Percentiles rank a stretch among this genome's conserved stretches.
Conservation (phyloP, 2,888 invertebrate genomes). For the Idaea dimidiata region DNA sequence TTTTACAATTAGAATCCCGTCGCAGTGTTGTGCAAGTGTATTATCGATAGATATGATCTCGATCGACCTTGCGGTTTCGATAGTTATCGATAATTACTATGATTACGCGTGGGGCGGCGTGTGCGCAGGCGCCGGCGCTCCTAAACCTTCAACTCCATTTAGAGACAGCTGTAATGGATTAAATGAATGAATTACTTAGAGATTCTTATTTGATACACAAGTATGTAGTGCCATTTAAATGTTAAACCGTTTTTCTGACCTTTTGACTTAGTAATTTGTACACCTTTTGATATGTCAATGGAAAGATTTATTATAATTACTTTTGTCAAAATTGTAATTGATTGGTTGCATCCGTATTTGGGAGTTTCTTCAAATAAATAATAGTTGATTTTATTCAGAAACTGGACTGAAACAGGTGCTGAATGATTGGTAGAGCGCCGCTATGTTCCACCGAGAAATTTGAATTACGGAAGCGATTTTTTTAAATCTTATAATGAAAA, state of each 20-base stretch:
- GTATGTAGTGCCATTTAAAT: neutral
- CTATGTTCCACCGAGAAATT: too few species aligned
- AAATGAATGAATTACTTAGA: neutral
- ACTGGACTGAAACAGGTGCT: neutral
- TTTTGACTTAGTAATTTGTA: neutral
- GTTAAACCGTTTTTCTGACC: neutral
- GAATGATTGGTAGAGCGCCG: too few species aligned
- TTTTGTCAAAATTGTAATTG: neutral
- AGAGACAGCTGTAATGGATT: neutral
- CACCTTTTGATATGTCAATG: neutral
- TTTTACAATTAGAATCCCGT: neutral
- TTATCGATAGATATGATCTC: slow-evolving; percentile 22
- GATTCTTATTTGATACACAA: neutral
- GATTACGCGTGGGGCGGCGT: slow-evolving; percentile 2
- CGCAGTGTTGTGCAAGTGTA: slow-evolving; percentile 28
- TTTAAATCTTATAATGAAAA: too few species aligned
- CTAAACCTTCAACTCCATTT: neutral
- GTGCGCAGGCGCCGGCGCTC: slow-evolving; percentile 2
- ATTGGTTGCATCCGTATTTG: neutral
- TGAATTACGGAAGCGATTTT: too few species aligned
- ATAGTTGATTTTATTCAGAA: too few species aligned
- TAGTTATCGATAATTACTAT: slow-evolving; percentile 24
- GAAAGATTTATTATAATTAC: neutral
- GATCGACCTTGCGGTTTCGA: slow-evolving; percentile 29
- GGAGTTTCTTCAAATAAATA: too few species aligned